Percentiles rank a stretch among this genome's conserved stretches.
Evolutionary conservation across 1,140 invertebrate genomes (phyloP).

Genomic region (Trypoxylus dichotomus): DNA sequence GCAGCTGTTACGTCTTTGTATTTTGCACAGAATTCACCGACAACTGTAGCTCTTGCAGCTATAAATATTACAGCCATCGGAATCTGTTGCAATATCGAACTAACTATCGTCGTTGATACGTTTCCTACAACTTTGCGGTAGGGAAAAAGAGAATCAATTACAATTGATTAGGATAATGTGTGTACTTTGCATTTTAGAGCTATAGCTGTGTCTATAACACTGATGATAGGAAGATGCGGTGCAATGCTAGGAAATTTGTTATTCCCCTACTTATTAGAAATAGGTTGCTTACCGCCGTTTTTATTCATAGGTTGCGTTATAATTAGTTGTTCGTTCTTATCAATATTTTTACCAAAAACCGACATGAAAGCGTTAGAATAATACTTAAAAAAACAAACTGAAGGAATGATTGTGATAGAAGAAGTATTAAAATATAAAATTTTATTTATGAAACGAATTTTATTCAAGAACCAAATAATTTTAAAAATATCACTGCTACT

Average conservation of each 20-base stretch:
- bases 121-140: slow-evolving; percentile 50
- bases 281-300: slow-evolving; percentile 47
- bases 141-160: not conserved
- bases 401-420: no score
- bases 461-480: no score
- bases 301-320: slow-evolving; percentile 39
- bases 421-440: not conserved
- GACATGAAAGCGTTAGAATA: slow-evolving; percentile 41
- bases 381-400: not conserved
- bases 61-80: slow-evolving; percentile 39
- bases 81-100: slow-evolving; percentile 41
- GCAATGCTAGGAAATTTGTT: slow-evolving; percentile 46
- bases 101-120: slow-evolving; percentile 46
- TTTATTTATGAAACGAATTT: not conserved
- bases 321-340: slow-evolving; percentile 18
- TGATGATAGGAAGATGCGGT: slow-evolving; percentile 44
- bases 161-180: not conserved
- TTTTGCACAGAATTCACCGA: slow-evolving; percentile 38
- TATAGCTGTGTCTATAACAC: slow-evolving; percentile 41
- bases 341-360: slow-evolving; percentile 36
- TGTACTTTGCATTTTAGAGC: slow-evolving; percentile 37
- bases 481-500: no score
- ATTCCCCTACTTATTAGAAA: slow-evolving; percentile 43
- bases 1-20: slow-evolving; percentile 35
- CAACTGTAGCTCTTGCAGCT: slow-evolving; percentile 35